Evolutionary conservation across 2,797 vertebrate species (phyloP), one percentile per base, ranked within the genome.

Genomic region (Botia almorhae): DNA sequence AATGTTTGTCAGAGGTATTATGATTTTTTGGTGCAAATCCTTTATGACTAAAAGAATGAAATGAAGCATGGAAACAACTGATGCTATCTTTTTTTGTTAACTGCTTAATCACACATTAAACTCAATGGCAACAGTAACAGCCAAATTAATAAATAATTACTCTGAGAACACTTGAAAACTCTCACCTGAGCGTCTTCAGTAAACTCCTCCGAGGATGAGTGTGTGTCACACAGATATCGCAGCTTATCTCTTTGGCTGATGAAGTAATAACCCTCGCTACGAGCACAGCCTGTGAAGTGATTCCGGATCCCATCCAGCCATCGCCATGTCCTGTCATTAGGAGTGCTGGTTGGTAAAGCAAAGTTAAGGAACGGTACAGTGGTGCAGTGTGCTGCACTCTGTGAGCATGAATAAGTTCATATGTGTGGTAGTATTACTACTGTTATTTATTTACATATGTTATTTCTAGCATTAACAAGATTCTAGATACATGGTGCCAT

Each of bases 241-340:
- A 96, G 87, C 91, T 99, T 99, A 80, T 99, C 97, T 79, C 94
- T 95, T 89, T 92, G 94, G 90, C 96, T 96, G 39, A 99, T 98
- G 91, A 93, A 95, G 89, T 99, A 99, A 89, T 97, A 99, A 72
- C 98, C 98, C 91, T 99, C 98, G 0, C 93, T 97, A 74, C 98
- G 96, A 6, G 97, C 97, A 0, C 94, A 98, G 84, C 96, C 97
- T 0, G 96, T 98, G 80, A 93, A 83, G 4, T 99, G 98, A 71
- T 92, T 91, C 0, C 91, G 93, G 88, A 91, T 92, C 71, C 95
- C 95, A 0, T 92, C 90, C 0, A 89, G 91, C 53, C 89, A 90
- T 16, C 94, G 94, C 85, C 95, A 95, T 19, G 91, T 92, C 87
- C 92, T 92, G 70, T 95, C 94, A 50, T 91, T 88, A 63, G 87